Evolutionary conservation across 2,113 vertebrate genomes (phyloP), one percentile per base, ranked within the genome.

Genomic region (Pantherophis guttatus): DNA sequence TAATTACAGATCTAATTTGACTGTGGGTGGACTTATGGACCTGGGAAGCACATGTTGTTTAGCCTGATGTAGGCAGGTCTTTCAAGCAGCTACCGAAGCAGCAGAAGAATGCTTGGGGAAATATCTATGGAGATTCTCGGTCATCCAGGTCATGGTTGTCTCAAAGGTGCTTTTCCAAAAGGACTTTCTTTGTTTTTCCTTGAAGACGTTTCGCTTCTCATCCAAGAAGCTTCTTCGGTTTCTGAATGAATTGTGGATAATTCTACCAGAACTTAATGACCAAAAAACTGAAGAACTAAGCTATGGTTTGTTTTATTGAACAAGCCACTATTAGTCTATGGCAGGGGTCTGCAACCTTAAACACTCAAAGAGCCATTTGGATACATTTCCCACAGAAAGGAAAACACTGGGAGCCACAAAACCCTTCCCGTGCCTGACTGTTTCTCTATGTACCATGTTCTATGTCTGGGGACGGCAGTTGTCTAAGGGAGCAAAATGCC

Each of bases 1-100:
- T 94, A 97, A 95, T 62, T 44, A 94, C 0, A 12, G 52, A 65
- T 92, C 92, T 93, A 29, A 92, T 95, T 70, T 94, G 90, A 94
- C 24, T 92, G 62, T 94, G 17, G 85, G 94, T 70, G 91, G 93
- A 94, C 87, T 54, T 81, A 39, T 0, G 2, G 95, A 92, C 92
- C 94, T 0, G 86, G 86, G 95, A 50, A 70, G 70, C 91, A 88
- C 17, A 48, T 3, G 75, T 1, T 54, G 2, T 33, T 10, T 88
- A 11, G 59, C 50, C 48, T 1, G 11, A 44, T 70, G 12, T 87
- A 44, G 0, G 5, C 29, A 0, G 88, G 65, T 55, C 3, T 65
- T 88, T 0, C 24, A 0, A 2, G 53, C 13, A 12, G 89, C 65
- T 81, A 39, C 33, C 1, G 17, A 81, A 81, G 70, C 33, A 81